Base-by-base conservation (phyloP, 2,888 invertebrate genomes). In the Pseudanteris insignis region DNA sequence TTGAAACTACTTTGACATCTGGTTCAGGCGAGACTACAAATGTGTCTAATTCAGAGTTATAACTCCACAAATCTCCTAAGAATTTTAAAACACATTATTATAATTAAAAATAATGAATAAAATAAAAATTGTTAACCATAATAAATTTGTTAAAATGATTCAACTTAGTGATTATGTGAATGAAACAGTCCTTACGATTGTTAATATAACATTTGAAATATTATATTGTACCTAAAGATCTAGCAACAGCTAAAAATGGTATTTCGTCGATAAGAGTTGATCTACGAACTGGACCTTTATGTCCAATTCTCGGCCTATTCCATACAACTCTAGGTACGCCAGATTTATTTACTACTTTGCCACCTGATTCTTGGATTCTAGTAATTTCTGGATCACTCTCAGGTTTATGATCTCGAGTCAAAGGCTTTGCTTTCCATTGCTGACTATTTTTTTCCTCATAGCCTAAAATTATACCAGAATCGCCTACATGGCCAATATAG, bases 1-100 rank as follows among this genome's bases (percentile, higher is more conserved):
- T 90, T 63, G 88, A 86, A 59, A 92, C 83, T 1, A 96, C 94
- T 55, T 88, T 87, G 7, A 96, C 93, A 83, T 99, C 98, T 0
- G 98, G 98, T 79, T 94, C 94, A 0, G 98, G 98, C 18, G 96
- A 96, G n/a, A 99, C 97, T 10, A 96, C 91, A 81, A 95, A 99
- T 79, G 92, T 90, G 79, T 95, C 89, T 68, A 89, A 87, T 54
- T 88, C 88, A 1, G 91, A 90, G 82, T 97, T 96, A 79, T 95
- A 97, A 72, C 96, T 96, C 98, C 98, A 99, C 9, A 99, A 84
- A 81, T 98, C 98, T 36, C 97, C 88, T 87, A 18, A n/a, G n/a
- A n/a, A n/a, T n/a, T n/a, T n/a, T n/a, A n/a, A n/a, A n/a, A n/a
- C n/a, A n/a, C n/a, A n/a, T n/a, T n/a, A n/a, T n/a, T n/a, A n/a